Conservation (phyloP, 2,113 vertebrate species). For the Spea multiplicata region DNA sequence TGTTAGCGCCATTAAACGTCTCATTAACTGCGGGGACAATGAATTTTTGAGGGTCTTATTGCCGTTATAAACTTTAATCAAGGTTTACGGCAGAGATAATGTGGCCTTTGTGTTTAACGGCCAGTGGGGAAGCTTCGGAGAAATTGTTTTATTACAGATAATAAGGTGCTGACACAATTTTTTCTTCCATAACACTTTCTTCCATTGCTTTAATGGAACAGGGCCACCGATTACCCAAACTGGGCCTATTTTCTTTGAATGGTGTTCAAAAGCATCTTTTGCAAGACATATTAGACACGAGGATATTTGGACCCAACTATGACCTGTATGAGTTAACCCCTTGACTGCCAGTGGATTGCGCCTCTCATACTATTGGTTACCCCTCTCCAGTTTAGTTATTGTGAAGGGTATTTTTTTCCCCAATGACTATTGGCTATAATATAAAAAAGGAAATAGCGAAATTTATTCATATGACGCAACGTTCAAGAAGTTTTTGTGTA, state of each 20-base stretch:
- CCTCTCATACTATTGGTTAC: too few species aligned
- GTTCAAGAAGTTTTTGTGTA: too few species aligned
- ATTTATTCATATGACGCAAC: too few species aligned
- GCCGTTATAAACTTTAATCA: slow-evolving; percentile 48
- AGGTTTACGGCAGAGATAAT: slow-evolving; percentile 47
- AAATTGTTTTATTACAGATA: slow-evolving; percentile 43
- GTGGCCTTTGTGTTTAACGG: slow-evolving; percentile 47
- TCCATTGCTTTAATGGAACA: slow-evolving; percentile 14
- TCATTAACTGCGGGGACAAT: slow-evolving; percentile 48
- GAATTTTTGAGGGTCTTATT: slow-evolving; percentile 48
- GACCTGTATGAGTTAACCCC: too few species aligned
- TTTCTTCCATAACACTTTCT: slow-evolving; percentile 34
- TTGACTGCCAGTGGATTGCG: too few species aligned
- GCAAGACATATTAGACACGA: neutral
- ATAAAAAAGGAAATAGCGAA: too few species aligned
- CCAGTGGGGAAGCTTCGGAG: slow-evolving; percentile 33
- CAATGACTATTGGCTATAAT: too few species aligned
- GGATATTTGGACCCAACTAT: too few species aligned
- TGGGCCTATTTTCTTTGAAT: slow-evolving; percentile 1
- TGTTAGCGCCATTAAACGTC: slow-evolving; percentile 46
- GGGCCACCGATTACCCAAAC: neutral
- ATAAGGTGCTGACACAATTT: slow-evolving; percentile 41
- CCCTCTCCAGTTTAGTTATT: too few species aligned
- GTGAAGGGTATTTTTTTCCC: too few species aligned
- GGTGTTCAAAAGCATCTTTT: neutral